Evolutionary conservation across 2,888 invertebrate species (phyloP), one percentile per base, ranked within the genome.

Genomic region (Pinctada fucata): DNA sequence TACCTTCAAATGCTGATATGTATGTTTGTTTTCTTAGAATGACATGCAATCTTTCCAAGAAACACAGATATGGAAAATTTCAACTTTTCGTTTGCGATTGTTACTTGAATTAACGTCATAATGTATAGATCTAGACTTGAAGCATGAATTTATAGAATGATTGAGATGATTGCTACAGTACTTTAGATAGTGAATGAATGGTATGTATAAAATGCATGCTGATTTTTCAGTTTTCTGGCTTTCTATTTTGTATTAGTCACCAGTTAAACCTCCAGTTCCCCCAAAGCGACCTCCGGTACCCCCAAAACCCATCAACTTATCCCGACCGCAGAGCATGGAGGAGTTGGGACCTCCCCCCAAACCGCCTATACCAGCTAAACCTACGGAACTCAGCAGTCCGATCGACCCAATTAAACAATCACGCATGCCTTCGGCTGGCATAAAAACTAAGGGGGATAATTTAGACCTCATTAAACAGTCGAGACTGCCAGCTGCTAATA

Each of bases 251-350:
- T 67, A 52, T 65, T 79, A 83, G 71, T 75, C 72, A 66, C 71
- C 80, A 80, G 72, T 78, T 79, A 76, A 79, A 52, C 76, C 76
- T 74, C 73, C 74, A 31, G 31, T 76, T 79, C 81, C 80, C 69
- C 81, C 87, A 16, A 88, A 87, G 75, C 85, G 85, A 73, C 87
- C 88, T 3, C 83, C 83, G 45, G 81, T 88, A 16, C 86, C 87
- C 66, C 89, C 88, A 3, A 89, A 88, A 83, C 88, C 86, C 6
- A 79, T 76, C 10, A 78, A 77, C 50, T 71, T 85, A 63, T 71
- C 78, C 50, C 80, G 79, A 10, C 76, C 78, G n/a, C 79, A 79
- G 51, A 72, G 66, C 45, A 75, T 74, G 5, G 79, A 83, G 6
- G 82, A 85, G 8, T 50, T 74, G 10, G 74, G 74, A n/a, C 74